phyloP scores from a whole-genome alignment of 2,888 invertebrate genomes.

The Orchestes rusci region DNA sequence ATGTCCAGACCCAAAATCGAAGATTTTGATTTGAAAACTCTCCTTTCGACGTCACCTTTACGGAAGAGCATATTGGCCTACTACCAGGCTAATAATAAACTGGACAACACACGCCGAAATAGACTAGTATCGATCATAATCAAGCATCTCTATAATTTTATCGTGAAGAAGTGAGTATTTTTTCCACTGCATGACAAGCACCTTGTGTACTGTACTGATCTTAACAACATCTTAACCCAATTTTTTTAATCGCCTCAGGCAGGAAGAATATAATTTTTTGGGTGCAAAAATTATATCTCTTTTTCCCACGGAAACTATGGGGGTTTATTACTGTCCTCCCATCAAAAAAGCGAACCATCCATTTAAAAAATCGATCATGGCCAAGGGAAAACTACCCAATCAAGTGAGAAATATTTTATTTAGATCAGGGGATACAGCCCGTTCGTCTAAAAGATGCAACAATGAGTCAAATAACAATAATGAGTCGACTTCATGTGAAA shows the following conservation, averaged over 20 bases:
- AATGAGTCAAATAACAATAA: no score
- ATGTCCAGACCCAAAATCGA: no score
- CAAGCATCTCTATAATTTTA: neutral
- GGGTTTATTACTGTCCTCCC: constrained; percentile 11
- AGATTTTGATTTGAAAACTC: neutral
- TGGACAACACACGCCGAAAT: neutral
- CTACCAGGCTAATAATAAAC: neutral
- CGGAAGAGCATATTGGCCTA: neutral
- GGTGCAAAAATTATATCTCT: constrained; percentile 9
- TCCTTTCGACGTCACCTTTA: neutral
- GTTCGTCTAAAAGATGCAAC: neutral
- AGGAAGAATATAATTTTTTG: constrained; percentile 10
- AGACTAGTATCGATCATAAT: neutral
- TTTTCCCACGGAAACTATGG: constrained; percentile 12
- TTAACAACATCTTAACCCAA: neutral
- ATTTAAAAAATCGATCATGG: constrained; percentile 7
- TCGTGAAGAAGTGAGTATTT: neutral
- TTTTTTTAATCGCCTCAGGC: constrained; percentile 6
- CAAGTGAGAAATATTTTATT: constrained; percentile 9
- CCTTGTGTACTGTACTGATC: no score
- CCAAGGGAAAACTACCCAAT: constrained; percentile 11
- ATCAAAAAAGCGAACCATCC: constrained; percentile 2
- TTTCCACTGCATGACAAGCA: neutral
- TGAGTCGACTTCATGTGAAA: no score
- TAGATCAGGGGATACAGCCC: constrained; percentile 8